Evolutionary conservation across 2,888 invertebrate species (phyloP).

Genomic region (Epinotia ramella): DNA sequence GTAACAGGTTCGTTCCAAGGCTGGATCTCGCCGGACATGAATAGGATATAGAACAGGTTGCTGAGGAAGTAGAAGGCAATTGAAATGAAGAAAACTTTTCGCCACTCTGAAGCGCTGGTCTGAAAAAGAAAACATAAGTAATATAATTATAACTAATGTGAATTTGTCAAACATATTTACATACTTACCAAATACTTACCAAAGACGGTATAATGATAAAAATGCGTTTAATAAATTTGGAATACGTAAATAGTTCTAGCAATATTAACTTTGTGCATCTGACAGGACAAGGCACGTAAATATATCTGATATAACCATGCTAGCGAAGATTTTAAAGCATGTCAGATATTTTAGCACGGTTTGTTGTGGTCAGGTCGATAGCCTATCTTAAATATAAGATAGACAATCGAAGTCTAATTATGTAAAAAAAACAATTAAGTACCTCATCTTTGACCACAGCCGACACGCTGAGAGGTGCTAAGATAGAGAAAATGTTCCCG

Average conservation of each 20-base stretch:
- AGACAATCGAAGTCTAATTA: not conserved
- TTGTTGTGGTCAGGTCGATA: too few relatives aligned
- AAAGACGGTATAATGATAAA: too few relatives aligned
- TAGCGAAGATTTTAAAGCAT: too few relatives aligned
- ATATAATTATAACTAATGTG: not conserved
- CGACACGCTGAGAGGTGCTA: slow-evolving; percentile 91
- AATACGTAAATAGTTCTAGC: too few relatives aligned
- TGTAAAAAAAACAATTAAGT: slow-evolving; percentile 38
- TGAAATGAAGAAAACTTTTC: slow-evolving; percentile 87
- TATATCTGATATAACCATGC: too few relatives aligned
- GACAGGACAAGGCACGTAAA: too few relatives aligned
- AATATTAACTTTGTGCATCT: too few relatives aligned
- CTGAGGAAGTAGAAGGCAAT: slow-evolving; percentile 85
- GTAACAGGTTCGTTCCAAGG: slow-evolving; percentile 84
- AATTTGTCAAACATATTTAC: too few relatives aligned
- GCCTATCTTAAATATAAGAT: too few relatives aligned
- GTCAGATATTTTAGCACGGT: too few relatives aligned
- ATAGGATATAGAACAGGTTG: slow-evolving; percentile 86
- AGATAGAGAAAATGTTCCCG: slow-evolving; percentile 91
- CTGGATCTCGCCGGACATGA: slow-evolving; percentile 86
- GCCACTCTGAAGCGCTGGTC: slow-evolving; percentile 84
- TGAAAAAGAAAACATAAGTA: slow-evolving; percentile 61
- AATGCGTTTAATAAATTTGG: too few relatives aligned
- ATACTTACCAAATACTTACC: too few relatives aligned
- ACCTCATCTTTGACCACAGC: slow-evolving; percentile 88